phyloP scores from a whole-genome alignment of 2,888 invertebrate species.

The Drosophila suboccidentalis region DNA sequence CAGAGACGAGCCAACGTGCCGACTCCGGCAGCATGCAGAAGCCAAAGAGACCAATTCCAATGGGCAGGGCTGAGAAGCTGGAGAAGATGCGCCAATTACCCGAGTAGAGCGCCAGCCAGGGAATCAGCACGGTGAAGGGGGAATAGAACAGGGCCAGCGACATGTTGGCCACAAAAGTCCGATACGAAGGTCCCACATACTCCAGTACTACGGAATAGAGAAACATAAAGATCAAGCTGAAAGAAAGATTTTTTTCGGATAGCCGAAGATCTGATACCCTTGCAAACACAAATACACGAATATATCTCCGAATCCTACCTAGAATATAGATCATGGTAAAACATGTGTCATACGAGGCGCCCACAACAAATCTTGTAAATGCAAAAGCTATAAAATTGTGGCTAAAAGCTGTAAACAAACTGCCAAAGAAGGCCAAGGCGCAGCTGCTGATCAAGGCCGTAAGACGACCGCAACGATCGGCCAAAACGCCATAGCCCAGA shows the following conservation, averaged over 20 bases:
- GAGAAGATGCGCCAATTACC: slow-evolving; percentile 92
- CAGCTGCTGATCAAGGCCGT: slow-evolving; percentile 92
- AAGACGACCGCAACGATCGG: slow-evolving; percentile 93
- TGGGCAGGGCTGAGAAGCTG: slow-evolving; percentile 90
- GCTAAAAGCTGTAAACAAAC: slow-evolving; percentile 90
- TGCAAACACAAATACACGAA: background rate
- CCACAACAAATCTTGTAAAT: slow-evolving; percentile 92
- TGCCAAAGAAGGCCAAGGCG: slow-evolving; percentile 89
- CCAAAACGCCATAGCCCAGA: slow-evolving; percentile 93
- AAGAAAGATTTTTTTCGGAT: no score
- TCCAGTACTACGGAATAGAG: slow-evolving; percentile 89
- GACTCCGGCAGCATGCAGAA: slow-evolving; percentile 94
- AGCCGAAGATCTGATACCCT: background rate
- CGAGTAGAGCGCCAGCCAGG: slow-evolving; percentile 93
- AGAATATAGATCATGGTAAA: slow-evolving; percentile 97
- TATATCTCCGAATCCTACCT: slow-evolving; percentile 82
- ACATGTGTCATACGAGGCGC: slow-evolving; percentile 94
- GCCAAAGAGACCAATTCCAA: slow-evolving; percentile 89
- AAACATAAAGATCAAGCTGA: background rate
- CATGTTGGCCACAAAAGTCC: slow-evolving; percentile 96
- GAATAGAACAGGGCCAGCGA: slow-evolving; percentile 95
- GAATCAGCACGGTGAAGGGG: slow-evolving; percentile 90
- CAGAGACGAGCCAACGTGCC: slow-evolving; percentile 94
- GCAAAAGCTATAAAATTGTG: slow-evolving; percentile 90
- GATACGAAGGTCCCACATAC: slow-evolving; percentile 95